These are phyloP conservation scores for Anarsia innoxiella DNA, from an alignment of 2,888 invertebrate genomes.

Conservation along the genomic window DNA sequence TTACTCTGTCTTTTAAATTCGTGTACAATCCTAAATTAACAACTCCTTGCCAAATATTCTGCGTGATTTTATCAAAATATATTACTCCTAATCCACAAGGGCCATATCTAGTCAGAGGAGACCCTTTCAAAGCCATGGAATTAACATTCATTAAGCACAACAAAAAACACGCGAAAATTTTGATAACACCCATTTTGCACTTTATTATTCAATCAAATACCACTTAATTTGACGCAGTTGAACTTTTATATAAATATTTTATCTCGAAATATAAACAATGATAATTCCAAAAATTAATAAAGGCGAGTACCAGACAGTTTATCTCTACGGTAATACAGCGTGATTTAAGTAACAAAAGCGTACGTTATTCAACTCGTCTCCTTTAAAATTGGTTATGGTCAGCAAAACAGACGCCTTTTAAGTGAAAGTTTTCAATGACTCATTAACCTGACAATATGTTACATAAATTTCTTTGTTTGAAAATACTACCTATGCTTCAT, in stretches of 20 bases:
- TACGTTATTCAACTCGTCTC: constrained; percentile 22
- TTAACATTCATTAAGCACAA: constrained; percentile 25
- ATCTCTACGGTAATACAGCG: no score
- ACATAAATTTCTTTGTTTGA: constrained; percentile 31
- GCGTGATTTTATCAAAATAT: constrained; percentile 46
- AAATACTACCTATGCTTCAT: no score
- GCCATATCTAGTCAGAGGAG: constrained; percentile 47
- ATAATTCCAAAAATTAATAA: no score
- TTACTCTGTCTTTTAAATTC: constrained; percentile 28
- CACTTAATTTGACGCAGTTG: no score
- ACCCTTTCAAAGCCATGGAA: constrained; percentile 46
- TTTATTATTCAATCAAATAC: no score
- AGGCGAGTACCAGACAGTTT: no score
- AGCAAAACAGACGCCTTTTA: constrained; percentile 33
- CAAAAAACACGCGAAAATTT: constrained; percentile 20
- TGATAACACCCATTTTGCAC: constrained; percentile 16
- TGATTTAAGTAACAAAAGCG: no score
- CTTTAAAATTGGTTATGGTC: constrained; percentile 19
- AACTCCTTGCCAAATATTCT: constrained; percentile 42
- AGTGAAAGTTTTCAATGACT: constrained; percentile 47
- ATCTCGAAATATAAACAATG: no score
- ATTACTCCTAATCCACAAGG: constrained; percentile 57
- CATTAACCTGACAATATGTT: constrained; percentile 31
- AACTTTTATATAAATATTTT: no score
- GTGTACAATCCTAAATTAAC: constrained; percentile 47